phyloP scores from a whole-genome alignment of 2,797 vertebrate genomes.

The Cyclura pinguis region DNA sequence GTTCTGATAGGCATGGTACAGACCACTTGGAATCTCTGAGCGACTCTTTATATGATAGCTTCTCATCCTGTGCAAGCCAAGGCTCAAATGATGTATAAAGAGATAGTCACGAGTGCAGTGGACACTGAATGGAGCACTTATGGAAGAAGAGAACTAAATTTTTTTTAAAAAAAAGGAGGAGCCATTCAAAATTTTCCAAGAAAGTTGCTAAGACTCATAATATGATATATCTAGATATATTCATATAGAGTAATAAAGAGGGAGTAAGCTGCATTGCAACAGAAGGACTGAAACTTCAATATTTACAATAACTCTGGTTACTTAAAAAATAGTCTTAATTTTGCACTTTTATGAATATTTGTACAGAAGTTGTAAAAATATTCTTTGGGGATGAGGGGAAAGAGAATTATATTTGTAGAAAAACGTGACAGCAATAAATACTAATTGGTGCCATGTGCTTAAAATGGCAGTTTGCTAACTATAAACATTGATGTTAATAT shows the following conservation, averaged over 20 bases:
- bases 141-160: slow-evolving; percentile 8
- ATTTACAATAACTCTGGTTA: neutral
- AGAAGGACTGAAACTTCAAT: slow-evolving; percentile 34
- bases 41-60: slow-evolving; percentile 91
- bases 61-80: slow-evolving; percentile 91
- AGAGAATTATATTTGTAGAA: slow-evolving; percentile 81
- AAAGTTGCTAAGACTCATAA: neutral
- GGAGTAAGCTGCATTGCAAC: slow-evolving; percentile 11
- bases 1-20: slow-evolving; percentile 72
- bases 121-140: slow-evolving; percentile 37
- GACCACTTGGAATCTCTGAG: slow-evolving; percentile 87
- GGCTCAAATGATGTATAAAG: slow-evolving; percentile 85
- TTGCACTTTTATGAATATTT: slow-evolving; percentile 89
- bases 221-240: slow-evolving; percentile 20
- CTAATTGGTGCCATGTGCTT: slow-evolving; percentile 77
- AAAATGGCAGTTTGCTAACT: slow-evolving; percentile 75
- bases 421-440: slow-evolving; percentile 82
- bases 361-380: slow-evolving; percentile 84
- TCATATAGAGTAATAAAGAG: slow-evolving; percentile 64
- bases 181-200: slow-evolving; percentile 7
- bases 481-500: slow-evolving; percentile 77
- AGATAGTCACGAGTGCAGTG: slow-evolving; percentile 30
- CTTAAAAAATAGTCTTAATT: slow-evolving; percentile 76
- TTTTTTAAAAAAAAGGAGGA: neutral
- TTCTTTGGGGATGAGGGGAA: neutral